Conservation (phyloP, 2,888 invertebrate genomes). For the Aphidoletes aphidimyza region DNA sequence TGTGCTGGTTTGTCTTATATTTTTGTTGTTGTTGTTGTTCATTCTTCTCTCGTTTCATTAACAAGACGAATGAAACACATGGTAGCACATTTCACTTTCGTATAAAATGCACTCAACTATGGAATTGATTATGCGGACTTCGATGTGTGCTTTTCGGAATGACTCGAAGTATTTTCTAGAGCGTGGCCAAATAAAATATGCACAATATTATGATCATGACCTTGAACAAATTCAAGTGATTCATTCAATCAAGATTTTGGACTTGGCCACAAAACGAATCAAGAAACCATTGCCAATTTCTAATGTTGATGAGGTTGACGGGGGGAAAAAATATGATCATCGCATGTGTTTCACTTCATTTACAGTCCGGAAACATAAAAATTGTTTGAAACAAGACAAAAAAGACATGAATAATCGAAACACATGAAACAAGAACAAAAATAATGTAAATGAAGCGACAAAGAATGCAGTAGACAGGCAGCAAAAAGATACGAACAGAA, state of each 20-base stretch:
- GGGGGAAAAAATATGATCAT: background rate
- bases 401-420: too few species aligned
- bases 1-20: too few species aligned
- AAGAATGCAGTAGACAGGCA: background rate
- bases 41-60: background rate
- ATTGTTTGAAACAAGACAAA: background rate
- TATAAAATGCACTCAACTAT: background rate
- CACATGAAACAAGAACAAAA: too few species aligned
- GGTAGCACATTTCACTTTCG: slow-evolving; percentile 13
- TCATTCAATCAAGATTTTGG: background rate
- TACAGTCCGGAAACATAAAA: slow-evolving; percentile 17
- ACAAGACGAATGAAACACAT: background rate
- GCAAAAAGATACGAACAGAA: background rate
- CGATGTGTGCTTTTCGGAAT: too few species aligned
- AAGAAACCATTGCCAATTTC: background rate
- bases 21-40: too few species aligned
- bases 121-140: too few species aligned
- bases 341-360: background rate
- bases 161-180: too few species aligned
- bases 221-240: background rate
- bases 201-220: background rate
- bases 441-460: background rate
- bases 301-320: background rate
- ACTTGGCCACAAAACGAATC: background rate
- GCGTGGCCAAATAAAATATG: too few species aligned